Percentiles rank a stretch among this genome's conserved stretches.
phyloP scores from a whole-genome alignment of 2,113 vertebrate species.

The Turdus rufiventris region DNA sequence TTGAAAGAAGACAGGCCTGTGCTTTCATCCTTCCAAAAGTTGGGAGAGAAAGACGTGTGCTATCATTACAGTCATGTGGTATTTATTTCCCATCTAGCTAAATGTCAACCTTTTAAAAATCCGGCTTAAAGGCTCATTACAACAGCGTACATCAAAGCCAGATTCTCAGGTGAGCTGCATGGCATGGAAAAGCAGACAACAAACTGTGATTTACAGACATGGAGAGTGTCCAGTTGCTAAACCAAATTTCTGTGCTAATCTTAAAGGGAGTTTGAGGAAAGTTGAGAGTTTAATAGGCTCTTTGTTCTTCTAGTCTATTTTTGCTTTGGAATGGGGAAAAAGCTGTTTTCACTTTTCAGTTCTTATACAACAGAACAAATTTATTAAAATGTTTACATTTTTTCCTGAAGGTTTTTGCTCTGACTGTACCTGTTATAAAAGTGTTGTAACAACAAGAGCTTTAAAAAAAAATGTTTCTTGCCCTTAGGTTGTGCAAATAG shows the following conservation, averaged over 20 bases:
- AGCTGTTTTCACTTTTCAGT: constrained; percentile 1
- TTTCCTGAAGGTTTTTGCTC: constrained; percentile 3
- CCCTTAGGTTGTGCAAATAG: neutral
- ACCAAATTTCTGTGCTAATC: neutral
- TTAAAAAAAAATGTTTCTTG: neutral
- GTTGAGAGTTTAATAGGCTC: neutral
- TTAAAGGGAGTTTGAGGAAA: neutral
- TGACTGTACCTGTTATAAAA: neutral
- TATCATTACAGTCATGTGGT: neutral
- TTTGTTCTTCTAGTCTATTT: neutral
- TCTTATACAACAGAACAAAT: constrained; percentile 1
- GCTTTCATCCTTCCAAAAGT: neutral
- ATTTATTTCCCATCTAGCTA: neutral
- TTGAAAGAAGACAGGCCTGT: neutral
- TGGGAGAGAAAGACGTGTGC: neutral
- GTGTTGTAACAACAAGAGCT: neutral
- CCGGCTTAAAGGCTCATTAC: neutral
- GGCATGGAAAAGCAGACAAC: neutral
- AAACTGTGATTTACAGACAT: neutral
- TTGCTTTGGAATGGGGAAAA: neutral
- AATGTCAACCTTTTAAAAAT: neutral
- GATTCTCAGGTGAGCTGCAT: neutral
- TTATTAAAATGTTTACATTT: constrained; percentile 39
- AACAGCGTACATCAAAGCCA: neutral
- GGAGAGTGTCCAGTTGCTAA: neutral